Conservation (phyloP, 2,888 invertebrate genomes). For the Scaptomyza parva region DNA sequence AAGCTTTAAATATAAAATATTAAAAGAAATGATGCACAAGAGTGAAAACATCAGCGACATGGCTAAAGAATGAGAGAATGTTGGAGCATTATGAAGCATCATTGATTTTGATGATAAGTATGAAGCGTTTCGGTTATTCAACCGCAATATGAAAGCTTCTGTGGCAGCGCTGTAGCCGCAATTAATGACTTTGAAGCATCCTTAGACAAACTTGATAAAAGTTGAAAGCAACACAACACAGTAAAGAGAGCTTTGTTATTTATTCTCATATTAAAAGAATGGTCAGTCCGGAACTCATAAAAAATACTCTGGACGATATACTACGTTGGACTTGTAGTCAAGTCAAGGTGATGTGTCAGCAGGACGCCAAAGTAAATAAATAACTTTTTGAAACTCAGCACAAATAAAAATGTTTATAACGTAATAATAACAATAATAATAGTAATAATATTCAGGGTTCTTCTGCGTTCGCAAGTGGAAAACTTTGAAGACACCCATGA, state of each 20-base stretch:
- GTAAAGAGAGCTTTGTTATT: conserved; percentile 6
- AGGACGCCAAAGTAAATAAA: conserved; percentile 37
- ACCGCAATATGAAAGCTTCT: conserved; percentile 20
- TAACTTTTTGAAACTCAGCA: conserved; percentile 46
- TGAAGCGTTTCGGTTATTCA: conserved; percentile 11
- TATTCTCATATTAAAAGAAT: conserved; percentile 11
- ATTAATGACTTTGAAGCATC: conserved; percentile 40
- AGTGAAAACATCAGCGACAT: conserved; percentile 14
- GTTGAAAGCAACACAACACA: conserved; percentile 20
- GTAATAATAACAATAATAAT: conserved; percentile 35
- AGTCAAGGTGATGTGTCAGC: conserved; percentile 31
- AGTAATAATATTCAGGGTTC: conserved; percentile 37
- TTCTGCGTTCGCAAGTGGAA: conserved; percentile 7
- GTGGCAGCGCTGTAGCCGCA: conserved; percentile 30
- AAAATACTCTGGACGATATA: no score
- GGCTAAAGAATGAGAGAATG: conserved; percentile 8
- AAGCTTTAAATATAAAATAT: conserved; percentile 12
- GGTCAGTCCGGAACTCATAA: conserved; percentile 32
- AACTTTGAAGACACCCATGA: conserved; percentile 45
- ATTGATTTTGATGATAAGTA: conserved; percentile 41
- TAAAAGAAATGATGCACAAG: conserved; percentile 12
- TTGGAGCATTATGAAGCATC: conserved; percentile 16
- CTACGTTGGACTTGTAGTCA: conserved; percentile 5
- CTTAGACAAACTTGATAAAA: conserved; percentile 28
- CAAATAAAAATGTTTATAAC: conserved; percentile 11